Evolutionary conservation across 2,113 vertebrate genomes (phyloP).

Genomic region (Pardalotus punctatus): DNA sequence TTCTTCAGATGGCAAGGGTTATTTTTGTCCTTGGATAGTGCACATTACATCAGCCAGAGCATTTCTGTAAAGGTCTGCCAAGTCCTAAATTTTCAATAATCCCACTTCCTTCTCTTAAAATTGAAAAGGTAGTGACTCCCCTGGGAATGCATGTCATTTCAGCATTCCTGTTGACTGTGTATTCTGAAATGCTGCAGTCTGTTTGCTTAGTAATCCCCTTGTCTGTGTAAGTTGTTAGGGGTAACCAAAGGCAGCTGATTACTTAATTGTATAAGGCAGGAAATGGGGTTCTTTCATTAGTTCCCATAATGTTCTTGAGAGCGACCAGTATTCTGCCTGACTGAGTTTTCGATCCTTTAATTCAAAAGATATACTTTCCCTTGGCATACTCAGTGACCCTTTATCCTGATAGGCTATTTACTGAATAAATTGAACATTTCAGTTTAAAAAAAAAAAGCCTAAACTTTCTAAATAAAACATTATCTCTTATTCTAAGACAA

Average conservation of each 20-base stretch:
- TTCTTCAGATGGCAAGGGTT: not conserved
- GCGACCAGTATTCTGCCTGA: constrained; percentile 54
- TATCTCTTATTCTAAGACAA: not conserved
- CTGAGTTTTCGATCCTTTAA: constrained; percentile 69
- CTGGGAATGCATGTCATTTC: constrained; percentile 66
- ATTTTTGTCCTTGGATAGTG: not conserved
- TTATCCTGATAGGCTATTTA: constrained; percentile 18
- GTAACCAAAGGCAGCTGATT: constrained; percentile 81
- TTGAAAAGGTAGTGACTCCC: constrained; percentile 59
- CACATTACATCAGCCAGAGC: not conserved
- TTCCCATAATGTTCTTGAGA: constrained; percentile 75
- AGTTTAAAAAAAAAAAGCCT: not conserved
- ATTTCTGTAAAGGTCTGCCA: constrained; percentile 40
- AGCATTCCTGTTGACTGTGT: constrained; percentile 59
- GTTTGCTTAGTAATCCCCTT: constrained; percentile 77
- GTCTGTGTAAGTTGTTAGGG: constrained; percentile 79
- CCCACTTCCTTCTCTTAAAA: constrained; percentile 69
- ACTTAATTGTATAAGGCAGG: constrained; percentile 76
- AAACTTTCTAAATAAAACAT: not conserved
- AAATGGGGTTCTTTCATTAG: constrained; percentile 77
- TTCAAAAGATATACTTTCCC: constrained; percentile 58
- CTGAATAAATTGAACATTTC: constrained; percentile 24
- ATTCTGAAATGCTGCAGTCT: constrained; percentile 63
- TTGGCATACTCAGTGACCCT: constrained; percentile 7
- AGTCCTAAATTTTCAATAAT: constrained; percentile 58